Base-by-base conservation (phyloP, 2,888 invertebrate species). In the Chrysolina haemoptera region DNA sequence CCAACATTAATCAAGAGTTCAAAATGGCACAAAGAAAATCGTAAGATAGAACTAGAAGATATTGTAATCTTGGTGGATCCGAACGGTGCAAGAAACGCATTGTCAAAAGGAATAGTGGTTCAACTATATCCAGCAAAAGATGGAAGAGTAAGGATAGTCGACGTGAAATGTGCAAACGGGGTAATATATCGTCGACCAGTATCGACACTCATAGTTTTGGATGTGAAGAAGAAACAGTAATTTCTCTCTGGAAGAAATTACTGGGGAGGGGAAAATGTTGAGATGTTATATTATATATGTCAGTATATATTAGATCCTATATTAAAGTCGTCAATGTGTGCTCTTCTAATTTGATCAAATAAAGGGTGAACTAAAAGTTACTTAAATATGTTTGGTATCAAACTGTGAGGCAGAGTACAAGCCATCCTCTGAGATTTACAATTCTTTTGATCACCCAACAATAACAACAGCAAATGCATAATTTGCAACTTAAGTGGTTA, bases 1-100 rank as follows among this genome's bases (percentile, higher is more conserved):
- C 22, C 16, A n/a, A n/a, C n/a, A n/a, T n/a, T 9, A n/a, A n/a
- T n/a, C n/a, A n/a, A n/a, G 27, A 27, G 62, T 35, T 22, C 35
- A 9, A 27, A 18, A 62, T 62, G 62, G 35, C 62, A 27, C 10
- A 18, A 62, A 62, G 35, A 62, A 43, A 43, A 43, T 43, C 14
- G 10, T 43, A 43, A 43, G 6, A 43, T 43, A 43, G 43, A 43
- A 43, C 43, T 43, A 4, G 12, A 43, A 43, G 43, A 43, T 43
- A 43, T 43, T 14, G 43, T 43, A 2, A 14, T 8, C 43, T 2
- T 43, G 43, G 10, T 43, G 43, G 43, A 43, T 14, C 43, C 43
- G 1, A 43, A 43, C 43, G 43, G 43, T 12, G 43, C 43, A 12
- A 14, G 14, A 8, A 43, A 43, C 6, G 10, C 8, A 43, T 43